Evolutionary conservation across 2,888 invertebrate genomes (phyloP), one percentile per base, ranked within the genome.

Genomic region (Drosophila antonietae): DNA sequence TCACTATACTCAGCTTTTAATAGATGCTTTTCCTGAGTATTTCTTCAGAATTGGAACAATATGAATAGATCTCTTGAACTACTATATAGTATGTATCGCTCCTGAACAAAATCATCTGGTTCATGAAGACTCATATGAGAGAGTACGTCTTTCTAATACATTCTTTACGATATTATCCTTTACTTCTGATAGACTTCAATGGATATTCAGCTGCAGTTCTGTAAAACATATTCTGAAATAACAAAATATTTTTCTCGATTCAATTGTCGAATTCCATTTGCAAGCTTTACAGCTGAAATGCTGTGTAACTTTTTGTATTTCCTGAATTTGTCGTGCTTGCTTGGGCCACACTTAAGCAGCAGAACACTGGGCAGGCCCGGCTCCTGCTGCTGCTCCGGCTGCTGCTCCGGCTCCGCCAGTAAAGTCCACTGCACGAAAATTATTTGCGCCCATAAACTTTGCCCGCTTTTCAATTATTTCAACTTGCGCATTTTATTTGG

Each of bases 401-500:
- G 6, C 33, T 33, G 33, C 15, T 9, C 6, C 28, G 14, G 39
- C 47, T 23, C 37, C 39, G 47, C 14, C 51, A 31, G 57, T 43
- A 57, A 57, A 51, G 61, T 47, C 57, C 63, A 67, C 62, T 57
- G 68, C 76, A 67, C 55, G 58, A 66, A 81, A 83, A 82, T 76
- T 77, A 81, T 83, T 83, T 81, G 61, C 73, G 62, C 68, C 72
- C 81, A 83, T 81, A 82, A 83, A 82, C 82, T 82, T 83, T 80
- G 78, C 65, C 69, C 80, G 81, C 81, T 83, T 83, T 83, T 83
- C 83, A 83, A 83, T 83, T 83, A 83, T 83, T 80, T 81, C 75
- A 74, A 81, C 66, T 79, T 75, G 77, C 68, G 68, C 68, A 71
- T 71, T 78, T 80, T 80, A 77, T 80, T 80, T 64, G 75, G 64